phyloP scores from a whole-genome alignment of 2,797 vertebrate genomes.

The Amblyopsis hoosieri region DNA sequence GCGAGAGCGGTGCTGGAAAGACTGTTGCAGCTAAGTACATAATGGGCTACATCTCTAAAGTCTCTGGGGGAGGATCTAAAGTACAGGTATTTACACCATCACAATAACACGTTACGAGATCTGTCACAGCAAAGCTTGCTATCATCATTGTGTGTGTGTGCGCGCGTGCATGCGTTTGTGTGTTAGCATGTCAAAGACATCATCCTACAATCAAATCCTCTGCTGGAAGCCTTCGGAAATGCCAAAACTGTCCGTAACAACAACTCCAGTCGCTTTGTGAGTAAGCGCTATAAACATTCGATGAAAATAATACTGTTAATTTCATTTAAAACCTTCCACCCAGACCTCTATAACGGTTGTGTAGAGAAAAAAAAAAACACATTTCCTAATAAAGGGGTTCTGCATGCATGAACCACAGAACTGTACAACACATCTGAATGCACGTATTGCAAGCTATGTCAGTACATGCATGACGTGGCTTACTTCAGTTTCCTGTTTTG shows the following conservation, averaged over 20 bases:
- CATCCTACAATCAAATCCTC: constrained; percentile 95
- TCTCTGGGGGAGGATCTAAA: constrained; percentile 93
- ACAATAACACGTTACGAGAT: not conserved
- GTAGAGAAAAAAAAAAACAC: too few species aligned
- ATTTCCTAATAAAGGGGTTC: constrained; percentile 17
- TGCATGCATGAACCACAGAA: constrained; percentile 20
- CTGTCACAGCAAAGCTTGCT: not conserved
- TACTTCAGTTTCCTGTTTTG: constrained; percentile 26
- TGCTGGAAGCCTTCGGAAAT: constrained; percentile 96
- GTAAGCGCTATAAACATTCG: constrained; percentile 47
- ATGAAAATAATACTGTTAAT: too few species aligned
- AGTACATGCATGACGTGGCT: not conserved
- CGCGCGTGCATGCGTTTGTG: constrained; percentile 25
- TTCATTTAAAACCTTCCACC: too few species aligned
- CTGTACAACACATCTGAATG: constrained; percentile 17
- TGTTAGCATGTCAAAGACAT: constrained; percentile 96
- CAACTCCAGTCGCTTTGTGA: constrained; percentile 97
- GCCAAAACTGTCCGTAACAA: constrained; percentile 98
- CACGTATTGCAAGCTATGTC: constrained; percentile 9
- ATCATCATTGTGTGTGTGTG: not conserved
- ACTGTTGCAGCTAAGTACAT: constrained; percentile 98
- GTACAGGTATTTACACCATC: constrained; percentile 85
- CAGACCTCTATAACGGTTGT: too few species aligned
- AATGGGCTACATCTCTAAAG: constrained; percentile 99
- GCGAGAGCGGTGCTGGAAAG: constrained; percentile 97